Percentiles rank a stretch among this genome's conserved stretches.
phyloP scores from a whole-genome alignment of 2,113 vertebrate species.

The Gymnogyps californianus region DNA sequence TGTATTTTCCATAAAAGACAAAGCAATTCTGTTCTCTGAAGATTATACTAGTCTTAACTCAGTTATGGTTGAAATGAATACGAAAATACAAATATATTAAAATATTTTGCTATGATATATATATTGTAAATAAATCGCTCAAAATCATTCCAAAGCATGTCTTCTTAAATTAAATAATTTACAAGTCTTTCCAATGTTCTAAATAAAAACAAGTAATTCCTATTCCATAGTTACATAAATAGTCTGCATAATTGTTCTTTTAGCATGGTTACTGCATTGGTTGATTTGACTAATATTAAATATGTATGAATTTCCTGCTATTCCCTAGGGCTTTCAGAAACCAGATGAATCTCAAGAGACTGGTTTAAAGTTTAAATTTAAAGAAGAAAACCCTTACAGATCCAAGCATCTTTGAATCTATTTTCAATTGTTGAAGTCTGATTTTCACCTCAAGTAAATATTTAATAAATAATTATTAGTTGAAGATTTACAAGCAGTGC shows the following conservation, averaged over 20 bases:
- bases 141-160: not conserved
- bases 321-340: conserved; percentile 38
- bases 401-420: conserved; percentile 7
- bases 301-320: conserved; percentile 59
- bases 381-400: conserved; percentile 38
- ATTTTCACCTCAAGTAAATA: conserved; percentile 54
- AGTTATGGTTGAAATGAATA: not conserved
- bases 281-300: conserved; percentile 68
- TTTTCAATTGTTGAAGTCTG: conserved; percentile 44
- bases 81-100: conserved; percentile 2
- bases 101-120: not conserved
- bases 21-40: not conserved
- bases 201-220: conserved; percentile 3
- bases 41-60: not conserved
- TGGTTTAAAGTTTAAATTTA: conserved; percentile 52
- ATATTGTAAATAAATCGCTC: conserved; percentile 20
- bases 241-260: conserved; percentile 54
- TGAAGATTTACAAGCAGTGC: not conserved
- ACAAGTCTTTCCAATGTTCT: conserved; percentile 36
- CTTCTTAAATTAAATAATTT: conserved; percentile 41
- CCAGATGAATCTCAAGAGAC: conserved; percentile 62
- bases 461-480: conserved; percentile 59
- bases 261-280: conserved; percentile 50
- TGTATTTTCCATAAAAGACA: not conserved
- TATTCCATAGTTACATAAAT: conserved; percentile 49